Evolutionary conservation across 1,140 invertebrate genomes (phyloP).

Genomic region (Eumaeus atala): DNA sequence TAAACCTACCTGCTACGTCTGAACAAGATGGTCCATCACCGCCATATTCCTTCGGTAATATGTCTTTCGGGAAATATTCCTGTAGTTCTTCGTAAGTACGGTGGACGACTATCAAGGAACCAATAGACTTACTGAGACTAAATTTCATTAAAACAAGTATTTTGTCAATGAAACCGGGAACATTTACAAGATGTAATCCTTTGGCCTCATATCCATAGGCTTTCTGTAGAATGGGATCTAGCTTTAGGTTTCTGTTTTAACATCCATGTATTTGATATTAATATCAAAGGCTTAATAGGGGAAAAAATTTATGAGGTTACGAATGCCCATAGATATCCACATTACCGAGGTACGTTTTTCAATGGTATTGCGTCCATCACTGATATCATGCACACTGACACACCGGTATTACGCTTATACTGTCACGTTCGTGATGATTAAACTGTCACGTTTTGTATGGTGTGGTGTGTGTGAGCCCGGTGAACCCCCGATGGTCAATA

Average conservation of each 20-base stretch:
- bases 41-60: constrained; percentile 73
- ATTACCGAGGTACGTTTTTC: neutral
- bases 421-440: too few species aligned
- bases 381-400: neutral
- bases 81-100: constrained; percentile 67
- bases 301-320: neutral
- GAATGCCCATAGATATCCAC: neutral
- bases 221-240: neutral
- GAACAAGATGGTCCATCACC: constrained; percentile 52
- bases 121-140: constrained; percentile 69
- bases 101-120: constrained; percentile 63
- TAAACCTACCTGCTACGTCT: constrained; percentile 43
- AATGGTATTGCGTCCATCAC: neutral
- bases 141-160: constrained; percentile 68
- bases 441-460: too few species aligned
- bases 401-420: too few species aligned
- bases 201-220: neutral
- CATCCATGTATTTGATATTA: neutral
- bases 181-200: constrained; percentile 2
- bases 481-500: too few species aligned
- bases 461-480: too few species aligned
- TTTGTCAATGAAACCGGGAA: constrained; percentile 67
- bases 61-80: constrained; percentile 68
- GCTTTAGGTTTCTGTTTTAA: neutral
- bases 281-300: neutral